phyloP scores from a whole-genome alignment of 2,113 vertebrate genomes.

The Coryphaenoides rupestris region DNA sequence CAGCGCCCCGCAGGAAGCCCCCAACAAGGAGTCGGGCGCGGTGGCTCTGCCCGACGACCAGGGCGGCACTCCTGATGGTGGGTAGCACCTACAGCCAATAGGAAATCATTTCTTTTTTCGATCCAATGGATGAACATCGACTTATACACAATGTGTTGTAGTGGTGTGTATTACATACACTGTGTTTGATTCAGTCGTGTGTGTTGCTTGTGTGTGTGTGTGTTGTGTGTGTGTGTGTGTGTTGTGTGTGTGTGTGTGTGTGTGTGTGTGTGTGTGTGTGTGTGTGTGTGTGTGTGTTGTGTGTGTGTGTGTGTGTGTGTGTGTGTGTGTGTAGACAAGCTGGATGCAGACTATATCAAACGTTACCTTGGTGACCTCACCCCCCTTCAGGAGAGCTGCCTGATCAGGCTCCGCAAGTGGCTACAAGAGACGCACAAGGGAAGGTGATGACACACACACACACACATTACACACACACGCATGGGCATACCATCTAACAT shows the following conservation, averaged over 20 bases:
- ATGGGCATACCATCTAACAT: no score
- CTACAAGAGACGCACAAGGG: constrained; percentile 94
- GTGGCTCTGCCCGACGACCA: constrained; percentile 59
- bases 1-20: constrained; percentile 35
- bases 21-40: constrained; percentile 58
- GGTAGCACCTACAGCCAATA: not conserved
- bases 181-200: no score
- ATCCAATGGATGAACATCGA: no score
- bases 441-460: constrained; percentile 73
- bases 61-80: constrained; percentile 81
- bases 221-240: not conserved
- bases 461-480: not conserved
- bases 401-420: constrained; percentile 92
- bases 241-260: no score
- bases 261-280: not conserved
- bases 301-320: not conserved
- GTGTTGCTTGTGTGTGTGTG: no score
- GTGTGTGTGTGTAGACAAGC: constrained; percentile 77
- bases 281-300: no score
- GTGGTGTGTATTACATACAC: no score
- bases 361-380: constrained; percentile 93
- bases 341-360: constrained; percentile 96
- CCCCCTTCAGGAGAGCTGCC: constrained; percentile 93
- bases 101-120: not conserved
- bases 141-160: no score